These are phyloP conservation scores for Spheniscus humboldti DNA, from an alignment of 2,797 vertebrate genomes.

Conservation along the genomic window DNA sequence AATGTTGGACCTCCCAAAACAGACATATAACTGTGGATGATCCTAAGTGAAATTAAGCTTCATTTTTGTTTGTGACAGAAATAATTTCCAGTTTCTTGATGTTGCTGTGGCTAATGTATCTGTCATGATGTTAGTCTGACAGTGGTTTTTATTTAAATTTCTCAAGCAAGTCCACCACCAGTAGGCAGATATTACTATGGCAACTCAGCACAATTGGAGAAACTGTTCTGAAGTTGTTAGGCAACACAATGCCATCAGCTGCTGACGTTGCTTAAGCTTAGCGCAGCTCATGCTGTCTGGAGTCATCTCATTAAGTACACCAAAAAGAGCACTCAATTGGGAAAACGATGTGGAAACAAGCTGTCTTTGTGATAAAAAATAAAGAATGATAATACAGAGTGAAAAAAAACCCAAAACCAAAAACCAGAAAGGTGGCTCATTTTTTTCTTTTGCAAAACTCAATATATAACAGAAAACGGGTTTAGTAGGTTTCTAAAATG, in stretches of 20 bases:
- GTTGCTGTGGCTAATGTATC: background rate
- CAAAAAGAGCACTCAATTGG: background rate
- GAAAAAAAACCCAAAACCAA: background rate
- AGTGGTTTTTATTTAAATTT: background rate
- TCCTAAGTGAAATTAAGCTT: background rate
- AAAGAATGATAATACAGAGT: background rate
- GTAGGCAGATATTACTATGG: conserved; percentile 60
- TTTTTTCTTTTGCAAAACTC: background rate
- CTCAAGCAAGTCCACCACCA: conserved; percentile 26
- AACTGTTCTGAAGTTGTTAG: conserved; percentile 28
- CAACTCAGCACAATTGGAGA: conserved; percentile 36
- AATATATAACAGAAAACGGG: background rate
- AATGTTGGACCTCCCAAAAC: background rate
- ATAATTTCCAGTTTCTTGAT: background rate
- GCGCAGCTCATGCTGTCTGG: background rate
- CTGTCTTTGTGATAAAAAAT: background rate
- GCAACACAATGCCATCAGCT: conserved; percentile 35
- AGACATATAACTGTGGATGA: background rate
- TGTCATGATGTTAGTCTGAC: background rate
- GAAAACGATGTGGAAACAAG: background rate
- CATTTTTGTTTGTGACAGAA: background rate
- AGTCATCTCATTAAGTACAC: background rate
- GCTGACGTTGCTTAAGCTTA: conserved; percentile 1
- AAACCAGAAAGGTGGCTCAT: background rate
- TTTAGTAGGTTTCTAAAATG: background rate